These are phyloP conservation scores for Drosophila picticornis DNA, from an alignment of 2,888 invertebrate species.

Conservation along the genomic window DNA sequence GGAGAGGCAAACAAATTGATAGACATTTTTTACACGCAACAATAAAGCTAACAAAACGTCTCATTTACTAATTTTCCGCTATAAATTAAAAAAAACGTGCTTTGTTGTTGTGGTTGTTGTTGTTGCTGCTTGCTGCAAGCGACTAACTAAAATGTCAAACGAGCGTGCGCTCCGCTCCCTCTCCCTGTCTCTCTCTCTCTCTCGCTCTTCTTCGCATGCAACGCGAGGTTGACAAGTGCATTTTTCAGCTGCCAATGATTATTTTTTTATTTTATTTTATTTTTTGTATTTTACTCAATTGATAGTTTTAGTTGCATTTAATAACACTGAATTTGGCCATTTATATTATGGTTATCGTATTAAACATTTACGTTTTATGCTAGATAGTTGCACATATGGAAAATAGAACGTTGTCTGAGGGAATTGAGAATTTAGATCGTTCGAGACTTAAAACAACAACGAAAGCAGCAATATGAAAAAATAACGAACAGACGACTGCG, in stretches of 20 bases:
- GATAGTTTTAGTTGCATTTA: slow-evolving; percentile 15
- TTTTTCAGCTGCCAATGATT: slow-evolving; percentile 52
- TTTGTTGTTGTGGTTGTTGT: slow-evolving; percentile 29
- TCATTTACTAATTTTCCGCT: slow-evolving; percentile 61
- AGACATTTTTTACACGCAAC: slow-evolving; percentile 47
- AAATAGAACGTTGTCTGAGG: slow-evolving; percentile 24
- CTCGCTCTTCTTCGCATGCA: slow-evolving; percentile 29
- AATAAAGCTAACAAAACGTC: slow-evolving; percentile 29
- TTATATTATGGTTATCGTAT: slow-evolving; percentile 23
- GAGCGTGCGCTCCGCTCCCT: slow-evolving; percentile 19
- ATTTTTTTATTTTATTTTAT: slow-evolving; percentile 23
- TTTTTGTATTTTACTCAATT: slow-evolving; percentile 4
- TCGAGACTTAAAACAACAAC: slow-evolving; percentile 33
- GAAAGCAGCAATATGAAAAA: slow-evolving; percentile 27
- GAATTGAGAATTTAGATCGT: slow-evolving; percentile 72
- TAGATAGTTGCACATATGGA: slow-evolving; percentile 68
- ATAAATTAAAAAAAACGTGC: slow-evolving; percentile 50
- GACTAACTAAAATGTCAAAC: slow-evolving; percentile 61
- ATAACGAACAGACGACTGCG: slow-evolving; percentile 33
- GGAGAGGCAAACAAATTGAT: slow-evolving; percentile 35
- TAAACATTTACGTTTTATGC: slow-evolving; percentile 47
- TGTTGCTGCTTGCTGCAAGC: slow-evolving; percentile 12
- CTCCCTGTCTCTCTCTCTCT: slow-evolving; percentile 11
- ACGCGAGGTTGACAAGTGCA: slow-evolving; percentile 57
- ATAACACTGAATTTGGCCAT: slow-evolving; percentile 15